Evolutionary conservation across 2,888 invertebrate species (phyloP).

Genomic region (Koerneria pararmatus): DNA sequence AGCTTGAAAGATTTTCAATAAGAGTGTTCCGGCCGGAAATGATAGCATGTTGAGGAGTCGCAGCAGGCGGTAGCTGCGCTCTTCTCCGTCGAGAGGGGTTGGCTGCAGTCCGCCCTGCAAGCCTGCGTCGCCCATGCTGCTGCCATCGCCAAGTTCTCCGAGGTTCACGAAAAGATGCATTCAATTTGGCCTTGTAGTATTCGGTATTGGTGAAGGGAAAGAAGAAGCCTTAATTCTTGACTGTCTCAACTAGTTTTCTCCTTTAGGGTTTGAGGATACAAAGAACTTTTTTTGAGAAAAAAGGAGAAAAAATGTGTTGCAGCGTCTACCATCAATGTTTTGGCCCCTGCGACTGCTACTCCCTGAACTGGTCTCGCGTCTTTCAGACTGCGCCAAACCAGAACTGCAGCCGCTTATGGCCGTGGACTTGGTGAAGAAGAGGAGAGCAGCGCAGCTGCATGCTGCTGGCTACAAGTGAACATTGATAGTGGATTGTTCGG

Average conservation of each 20-base stretch:
- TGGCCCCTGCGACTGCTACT: slow-evolving; percentile 80
- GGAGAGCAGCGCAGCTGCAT: slow-evolving; percentile 78
- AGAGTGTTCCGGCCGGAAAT: too few species aligned
- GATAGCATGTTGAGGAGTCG: too few species aligned
- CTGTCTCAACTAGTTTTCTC: not conserved
- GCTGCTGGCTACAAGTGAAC: slow-evolving; percentile 74
- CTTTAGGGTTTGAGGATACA: too few species aligned
- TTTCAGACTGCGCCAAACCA: slow-evolving; percentile 77
- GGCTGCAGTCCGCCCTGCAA: slow-evolving; percentile 74
- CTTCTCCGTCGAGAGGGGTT: slow-evolving; percentile 74
- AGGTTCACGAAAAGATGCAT: slow-evolving; percentile 61
- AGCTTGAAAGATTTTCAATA: too few species aligned
- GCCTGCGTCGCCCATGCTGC: slow-evolving; percentile 73
- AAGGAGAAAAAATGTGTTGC: too few species aligned
- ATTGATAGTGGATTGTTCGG: slow-evolving; percentile 30
- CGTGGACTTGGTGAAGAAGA: slow-evolving; percentile 74
- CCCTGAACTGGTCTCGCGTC: slow-evolving; percentile 69
- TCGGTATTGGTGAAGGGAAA: not conserved
- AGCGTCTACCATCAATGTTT: slow-evolving; percentile 59
- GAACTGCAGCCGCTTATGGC: slow-evolving; percentile 81
- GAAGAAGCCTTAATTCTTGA: not conserved
- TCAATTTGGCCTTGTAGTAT: not conserved
- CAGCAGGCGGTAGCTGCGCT: slow-evolving; percentile 69
- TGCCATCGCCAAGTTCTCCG: slow-evolving; percentile 76
- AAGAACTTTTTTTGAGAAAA: too few species aligned